Evolutionary conservation across 2,888 invertebrate species (phyloP).

Genomic region (Pseudococcus longispinus): DNA sequence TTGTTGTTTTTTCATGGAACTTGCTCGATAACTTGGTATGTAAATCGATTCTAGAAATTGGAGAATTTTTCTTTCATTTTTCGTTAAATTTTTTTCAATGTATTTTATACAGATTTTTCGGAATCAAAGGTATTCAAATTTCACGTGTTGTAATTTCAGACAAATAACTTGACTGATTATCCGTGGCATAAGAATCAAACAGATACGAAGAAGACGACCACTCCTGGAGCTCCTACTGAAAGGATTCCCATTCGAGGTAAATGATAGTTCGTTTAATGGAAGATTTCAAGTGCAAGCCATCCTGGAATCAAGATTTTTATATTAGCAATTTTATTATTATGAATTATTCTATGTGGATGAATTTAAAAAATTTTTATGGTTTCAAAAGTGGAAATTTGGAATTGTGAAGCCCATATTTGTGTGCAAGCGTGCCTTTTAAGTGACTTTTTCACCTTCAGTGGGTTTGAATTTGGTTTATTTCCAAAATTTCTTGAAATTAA

Average conservation of each 20-base stretch:
- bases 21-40: constrained; percentile 14
- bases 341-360: too few species aligned
- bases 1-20: background rate
- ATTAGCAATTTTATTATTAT: too few species aligned
- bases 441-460: too few species aligned
- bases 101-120: constrained; percentile 44
- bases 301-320: too few species aligned
- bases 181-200: constrained; percentile 76
- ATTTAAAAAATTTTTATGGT: too few species aligned
- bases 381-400: too few species aligned
- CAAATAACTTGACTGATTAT: constrained; percentile 72
- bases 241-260: constrained; percentile 82
- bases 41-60: constrained; percentile 13
- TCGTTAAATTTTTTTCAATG: background rate
- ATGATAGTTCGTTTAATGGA: background rate
- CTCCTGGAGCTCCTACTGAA: constrained; percentile 76
- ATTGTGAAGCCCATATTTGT: too few species aligned
- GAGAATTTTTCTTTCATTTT: background rate
- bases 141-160: constrained; percentile 62
- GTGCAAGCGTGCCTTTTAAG: too few species aligned
- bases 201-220: constrained; percentile 63
- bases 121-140: constrained; percentile 48
- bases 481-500: too few species aligned
- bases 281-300: background rate
- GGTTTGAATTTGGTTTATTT: too few species aligned